These are phyloP conservation scores for Lymantria dispar DNA, from an alignment of 2,888 invertebrate species.

Conservation along the genomic window DNA sequence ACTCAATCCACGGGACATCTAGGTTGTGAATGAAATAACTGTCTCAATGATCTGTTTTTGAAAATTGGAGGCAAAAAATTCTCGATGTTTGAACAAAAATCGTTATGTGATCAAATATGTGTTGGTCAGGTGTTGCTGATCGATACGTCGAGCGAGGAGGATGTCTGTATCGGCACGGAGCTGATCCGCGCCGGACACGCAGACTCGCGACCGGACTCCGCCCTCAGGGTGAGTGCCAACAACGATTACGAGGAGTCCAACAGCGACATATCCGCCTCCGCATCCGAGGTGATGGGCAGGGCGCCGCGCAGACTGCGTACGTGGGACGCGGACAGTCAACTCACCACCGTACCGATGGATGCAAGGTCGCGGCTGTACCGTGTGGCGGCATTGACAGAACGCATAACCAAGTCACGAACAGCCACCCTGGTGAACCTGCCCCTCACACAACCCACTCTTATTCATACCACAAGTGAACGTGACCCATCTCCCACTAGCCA, in stretches of 20 bases:
- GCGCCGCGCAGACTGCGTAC: constrained; percentile 40
- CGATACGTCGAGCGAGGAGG: constrained; percentile 71
- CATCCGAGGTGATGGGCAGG: constrained; percentile 45
- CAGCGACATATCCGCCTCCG: constrained; percentile 53
- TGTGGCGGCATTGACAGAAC: not conserved
- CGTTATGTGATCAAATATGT: not conserved
- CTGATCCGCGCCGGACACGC: constrained; percentile 78
- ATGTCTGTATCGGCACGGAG: constrained; percentile 73
- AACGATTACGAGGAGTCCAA: constrained; percentile 4
- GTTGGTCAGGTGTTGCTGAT: constrained; percentile 63
- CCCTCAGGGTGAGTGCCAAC: constrained; percentile 50
- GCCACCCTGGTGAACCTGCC: not conserved
- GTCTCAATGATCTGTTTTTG: too few species aligned
- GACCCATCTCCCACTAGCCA: too few species aligned
- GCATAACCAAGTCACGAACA: not conserved
- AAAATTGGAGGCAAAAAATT: too few species aligned
- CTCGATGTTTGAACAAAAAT: too few species aligned
- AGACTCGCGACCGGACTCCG: constrained; percentile 47
- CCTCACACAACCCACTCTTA: too few species aligned
- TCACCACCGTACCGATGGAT: not conserved
- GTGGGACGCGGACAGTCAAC: constrained; percentile 40
- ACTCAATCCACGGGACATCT: too few species aligned
- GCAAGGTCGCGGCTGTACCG: not conserved
- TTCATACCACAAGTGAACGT: too few species aligned
- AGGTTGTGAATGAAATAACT: too few species aligned